These are phyloP conservation scores for Chauna torquata DNA, from an alignment of 2,113 vertebrate genomes.

Conservation along the genomic window DNA sequence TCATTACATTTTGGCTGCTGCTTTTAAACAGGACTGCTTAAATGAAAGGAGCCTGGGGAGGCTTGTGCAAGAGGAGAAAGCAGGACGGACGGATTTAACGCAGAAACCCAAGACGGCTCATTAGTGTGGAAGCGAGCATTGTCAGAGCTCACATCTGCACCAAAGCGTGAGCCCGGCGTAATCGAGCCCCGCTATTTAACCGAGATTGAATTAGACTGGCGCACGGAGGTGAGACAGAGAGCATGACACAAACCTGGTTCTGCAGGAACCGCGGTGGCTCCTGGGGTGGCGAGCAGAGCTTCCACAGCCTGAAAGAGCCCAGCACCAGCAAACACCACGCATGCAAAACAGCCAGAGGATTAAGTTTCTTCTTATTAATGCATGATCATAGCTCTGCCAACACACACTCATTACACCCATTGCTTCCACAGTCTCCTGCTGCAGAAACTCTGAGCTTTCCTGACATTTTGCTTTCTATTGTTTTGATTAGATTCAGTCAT, in stretches of 20 bases:
- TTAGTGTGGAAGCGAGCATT: background rate
- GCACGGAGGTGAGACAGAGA: accelerated
- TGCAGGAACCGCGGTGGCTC: background rate
- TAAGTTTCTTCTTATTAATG: background rate
- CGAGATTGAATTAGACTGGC: background rate
- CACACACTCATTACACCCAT: background rate
- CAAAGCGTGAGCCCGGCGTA: background rate
- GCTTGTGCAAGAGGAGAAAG: background rate
- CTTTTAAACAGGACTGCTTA: background rate
- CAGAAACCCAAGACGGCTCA: slow-evolving; percentile 11
- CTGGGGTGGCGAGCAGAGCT: background rate
- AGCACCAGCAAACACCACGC: background rate
- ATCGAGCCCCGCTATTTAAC: background rate
- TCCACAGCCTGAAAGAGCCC: background rate
- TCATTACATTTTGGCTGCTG: background rate
- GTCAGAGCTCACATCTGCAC: background rate
- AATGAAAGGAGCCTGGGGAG: background rate
- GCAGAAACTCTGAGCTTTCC: background rate
- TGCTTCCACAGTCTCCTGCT: background rate
- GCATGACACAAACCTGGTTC: background rate
- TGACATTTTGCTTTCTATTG: background rate
- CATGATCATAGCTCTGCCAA: background rate
- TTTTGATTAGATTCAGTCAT: slow-evolving; percentile 23
- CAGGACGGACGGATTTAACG: background rate
- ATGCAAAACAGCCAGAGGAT: background rate